A percentile compares a stretch with the other conserved stretches of the same genome.
phyloP scores from a whole-genome alignment of 2,888 invertebrate genomes.

The Uloborus plumipes region DNA sequence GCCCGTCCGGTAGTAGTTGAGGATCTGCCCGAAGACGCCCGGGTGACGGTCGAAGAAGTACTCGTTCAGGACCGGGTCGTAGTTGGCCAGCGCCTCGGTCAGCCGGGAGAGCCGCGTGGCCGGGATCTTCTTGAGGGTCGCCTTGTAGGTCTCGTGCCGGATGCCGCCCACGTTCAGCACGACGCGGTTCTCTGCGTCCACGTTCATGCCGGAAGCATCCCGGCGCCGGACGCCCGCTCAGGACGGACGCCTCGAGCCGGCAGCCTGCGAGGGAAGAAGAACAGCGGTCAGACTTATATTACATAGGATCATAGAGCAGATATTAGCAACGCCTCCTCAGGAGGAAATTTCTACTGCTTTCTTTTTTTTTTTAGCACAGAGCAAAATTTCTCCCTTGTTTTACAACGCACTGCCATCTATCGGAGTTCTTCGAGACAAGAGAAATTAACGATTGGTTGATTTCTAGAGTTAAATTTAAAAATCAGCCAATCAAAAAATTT shows the following conservation, averaged over 20 bases:
- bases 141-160: conserved; percentile 96
- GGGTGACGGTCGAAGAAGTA: conserved; percentile 99
- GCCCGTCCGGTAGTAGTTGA: conserved; percentile 98
- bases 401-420: no score
- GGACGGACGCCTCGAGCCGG: background rate
- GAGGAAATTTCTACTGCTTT: no score
- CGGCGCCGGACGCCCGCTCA: no score
- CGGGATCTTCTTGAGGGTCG: conserved; percentile 96
- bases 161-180: conserved; percentile 99
- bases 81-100: conserved; percentile 94
- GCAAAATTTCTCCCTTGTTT: no score
- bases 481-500: no score
- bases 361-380: no score
- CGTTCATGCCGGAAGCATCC: conserved; percentile 78
- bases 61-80: conserved; percentile 98
- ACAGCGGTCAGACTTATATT: no score
- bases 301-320: no score
- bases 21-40: conserved; percentile 93
- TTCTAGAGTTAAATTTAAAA: no score
- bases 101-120: conserved; percentile 93
- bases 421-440: no score
- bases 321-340: no score
- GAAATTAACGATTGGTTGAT: no score
- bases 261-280: background rate
- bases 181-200: conserved; percentile 97